Evolutionary conservation across 2,888 invertebrate genomes (phyloP).

Genomic region (Sabatieria punctata): DNA sequence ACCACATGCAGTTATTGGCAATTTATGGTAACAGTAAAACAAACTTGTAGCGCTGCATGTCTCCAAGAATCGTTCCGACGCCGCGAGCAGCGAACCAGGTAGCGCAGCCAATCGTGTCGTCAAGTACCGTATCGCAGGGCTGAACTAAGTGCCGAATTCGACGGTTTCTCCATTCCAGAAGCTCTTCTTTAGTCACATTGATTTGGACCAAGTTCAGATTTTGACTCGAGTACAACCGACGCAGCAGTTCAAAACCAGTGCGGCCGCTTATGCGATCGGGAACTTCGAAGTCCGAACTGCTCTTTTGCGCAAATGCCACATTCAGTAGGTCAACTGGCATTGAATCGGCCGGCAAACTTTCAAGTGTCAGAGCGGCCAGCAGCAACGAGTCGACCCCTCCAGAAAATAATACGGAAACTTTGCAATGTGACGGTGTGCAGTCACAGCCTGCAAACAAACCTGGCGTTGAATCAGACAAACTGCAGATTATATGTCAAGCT

Average conservation of each 20-base stretch:
- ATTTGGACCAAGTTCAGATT: conserved; percentile 35
- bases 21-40: too few species aligned
- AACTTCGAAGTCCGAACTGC: conserved; percentile 33
- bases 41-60: too few species aligned
- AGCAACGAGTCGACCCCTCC: conserved; percentile 92
- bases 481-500: too few species aligned
- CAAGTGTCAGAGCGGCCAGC: conserved; percentile 58
- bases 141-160: not conserved
- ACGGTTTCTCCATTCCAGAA: conserved; percentile 47
- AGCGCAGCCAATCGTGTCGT: conserved; percentile 83
- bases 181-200: conserved; percentile 27
- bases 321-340: conserved; percentile 69
- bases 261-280: conserved; percentile 68
- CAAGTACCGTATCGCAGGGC: conserved; percentile 53
- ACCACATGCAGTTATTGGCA: too few species aligned
- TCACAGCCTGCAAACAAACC: too few species aligned
- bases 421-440: too few species aligned
- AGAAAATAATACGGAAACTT: conserved; percentile 70
- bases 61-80: too few species aligned
- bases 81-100: conserved; percentile 81
- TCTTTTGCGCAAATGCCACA: conserved; percentile 57
- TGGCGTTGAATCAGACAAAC: too few species aligned
- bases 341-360: conserved; percentile 35
- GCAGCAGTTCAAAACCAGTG: conserved; percentile 51
- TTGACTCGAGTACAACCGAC: conserved; percentile 49